Evolutionary conservation across 1,140 invertebrate species (phyloP), one percentile per base, ranked within the genome.

Genomic region (Plodia interpunctella): DNA sequence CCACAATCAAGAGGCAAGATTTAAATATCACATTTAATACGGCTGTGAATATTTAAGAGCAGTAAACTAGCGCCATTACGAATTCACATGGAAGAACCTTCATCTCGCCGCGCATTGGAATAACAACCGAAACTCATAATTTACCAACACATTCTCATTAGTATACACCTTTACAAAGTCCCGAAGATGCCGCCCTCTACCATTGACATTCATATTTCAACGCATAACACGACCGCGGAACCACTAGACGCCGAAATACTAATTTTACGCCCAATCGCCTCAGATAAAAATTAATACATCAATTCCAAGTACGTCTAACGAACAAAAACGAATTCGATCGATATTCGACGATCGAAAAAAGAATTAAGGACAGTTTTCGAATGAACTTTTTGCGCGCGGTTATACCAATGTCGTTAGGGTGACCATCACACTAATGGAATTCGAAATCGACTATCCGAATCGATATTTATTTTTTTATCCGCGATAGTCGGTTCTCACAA

Each of bases 251-350:
- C 68, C 69, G 63, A 65, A 65, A 68, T 64, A 82, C 75, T 74
- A 82, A 88, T 88, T 88, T 88, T 79, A 84, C 83, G 80, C 80
- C 72, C 83, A 78, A 86, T 87, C 83, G 80, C 71, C 58, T 76
- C 61, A 66, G 73, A 86, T 87, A 82, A 85, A 79, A 86, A 87
- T 86, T 83, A 85, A 85, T 80, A 85, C 74, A 75, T 85, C 82
- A 83, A 67, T 71, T 62, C 63, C 50, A 67, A 63, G 70, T 55
- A 50, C 62, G 65, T 57, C 68, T 51, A 57, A 65, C 70, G 51
- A 63, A 68, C 72, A 76, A 80, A 85, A 83, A 85, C 70, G 63
- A 74, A 68, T 63, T 62, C 64, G 60, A 49, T 67, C 68, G 63
- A 74, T 74, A 78, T 78, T 80, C 65, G 61, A 69, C 65, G 73